phyloP scores from a whole-genome alignment of 2,888 invertebrate species.

The Metallyticus violacea region DNA sequence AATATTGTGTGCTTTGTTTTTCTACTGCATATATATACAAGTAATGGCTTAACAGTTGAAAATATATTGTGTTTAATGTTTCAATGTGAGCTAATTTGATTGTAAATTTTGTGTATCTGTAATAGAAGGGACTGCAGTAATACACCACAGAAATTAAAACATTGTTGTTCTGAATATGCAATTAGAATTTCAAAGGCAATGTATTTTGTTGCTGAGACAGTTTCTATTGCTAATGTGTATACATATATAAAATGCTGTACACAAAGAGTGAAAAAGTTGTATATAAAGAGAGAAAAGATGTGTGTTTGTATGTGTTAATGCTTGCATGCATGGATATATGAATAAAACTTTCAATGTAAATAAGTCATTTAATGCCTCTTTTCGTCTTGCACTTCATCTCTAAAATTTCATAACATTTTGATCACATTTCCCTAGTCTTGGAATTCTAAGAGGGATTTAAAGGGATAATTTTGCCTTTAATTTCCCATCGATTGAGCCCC shows the following conservation, averaged over 20 bases:
- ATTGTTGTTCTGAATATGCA: neutral
- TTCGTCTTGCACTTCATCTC: neutral
- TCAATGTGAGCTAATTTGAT: neutral
- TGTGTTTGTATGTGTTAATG: neutral
- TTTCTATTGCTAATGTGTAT: neutral
- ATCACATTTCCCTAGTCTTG: neutral
- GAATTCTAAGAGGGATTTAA: neutral
- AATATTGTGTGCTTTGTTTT: neutral
- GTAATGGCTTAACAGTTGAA: neutral
- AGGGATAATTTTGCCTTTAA: neutral
- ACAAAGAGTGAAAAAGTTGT: neutral
- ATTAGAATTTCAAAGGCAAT: neutral
- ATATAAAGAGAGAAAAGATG: neutral
- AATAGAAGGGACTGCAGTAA: neutral
- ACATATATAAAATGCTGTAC: neutral
- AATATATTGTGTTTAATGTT: neutral
- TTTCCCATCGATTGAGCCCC: conserved; percentile 8
- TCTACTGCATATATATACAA: neutral
- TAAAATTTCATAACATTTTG: neutral
- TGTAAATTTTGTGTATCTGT: neutral
- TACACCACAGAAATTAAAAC: neutral
- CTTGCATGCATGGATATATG: neutral
- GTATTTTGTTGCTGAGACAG: neutral
- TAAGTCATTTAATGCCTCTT: neutral
- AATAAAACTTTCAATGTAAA: neutral